These are phyloP conservation scores for Chondrosia reniformis DNA, from an alignment of 37 sponge, comb jelly and placozoan genomes.

Conservation along the genomic window DNA sequence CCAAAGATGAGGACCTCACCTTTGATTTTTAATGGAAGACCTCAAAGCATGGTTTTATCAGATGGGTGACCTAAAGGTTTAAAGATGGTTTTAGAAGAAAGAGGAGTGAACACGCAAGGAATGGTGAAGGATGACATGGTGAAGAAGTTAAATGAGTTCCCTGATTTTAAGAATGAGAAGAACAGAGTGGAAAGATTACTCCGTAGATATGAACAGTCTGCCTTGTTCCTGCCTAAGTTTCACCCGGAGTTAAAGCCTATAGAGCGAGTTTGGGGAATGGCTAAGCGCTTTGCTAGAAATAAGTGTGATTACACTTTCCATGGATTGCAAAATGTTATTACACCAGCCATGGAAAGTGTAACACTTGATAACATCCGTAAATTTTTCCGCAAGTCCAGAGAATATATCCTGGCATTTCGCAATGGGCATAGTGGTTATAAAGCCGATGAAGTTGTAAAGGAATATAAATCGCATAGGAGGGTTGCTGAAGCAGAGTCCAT, in stretches of 20 bases:
- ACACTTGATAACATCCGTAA: constrained; percentile 10
- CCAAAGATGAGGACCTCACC: neutral
- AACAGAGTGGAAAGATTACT: neutral
- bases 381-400: constrained; percentile 25
- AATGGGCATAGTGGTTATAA: constrained; percentile 13
- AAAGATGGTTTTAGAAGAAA: neutral
- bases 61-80: constrained; percentile 19
- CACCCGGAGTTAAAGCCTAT: constrained; percentile 42
- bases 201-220: neutral
- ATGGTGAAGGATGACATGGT: neutral
- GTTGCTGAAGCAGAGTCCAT: neutral
- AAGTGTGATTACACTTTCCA: constrained; percentile 36
- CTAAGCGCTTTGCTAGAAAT: constrained; percentile 13
- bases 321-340: neutral
- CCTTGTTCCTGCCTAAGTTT: constrained; percentile 3
- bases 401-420: constrained; percentile 11
- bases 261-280: constrained; percentile 21
- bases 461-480: neutral
- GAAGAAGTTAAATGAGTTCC: neutral
- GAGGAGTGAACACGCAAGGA: neutral
- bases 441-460: neutral
- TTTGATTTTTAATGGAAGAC: neutral
- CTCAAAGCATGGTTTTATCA: neutral
- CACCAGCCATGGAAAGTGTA: constrained; percentile 10
- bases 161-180: constrained; percentile 19